These are phyloP conservation scores for Meda fulgida DNA, from an alignment of 2,797 vertebrate species.

Conservation along the genomic window DNA sequence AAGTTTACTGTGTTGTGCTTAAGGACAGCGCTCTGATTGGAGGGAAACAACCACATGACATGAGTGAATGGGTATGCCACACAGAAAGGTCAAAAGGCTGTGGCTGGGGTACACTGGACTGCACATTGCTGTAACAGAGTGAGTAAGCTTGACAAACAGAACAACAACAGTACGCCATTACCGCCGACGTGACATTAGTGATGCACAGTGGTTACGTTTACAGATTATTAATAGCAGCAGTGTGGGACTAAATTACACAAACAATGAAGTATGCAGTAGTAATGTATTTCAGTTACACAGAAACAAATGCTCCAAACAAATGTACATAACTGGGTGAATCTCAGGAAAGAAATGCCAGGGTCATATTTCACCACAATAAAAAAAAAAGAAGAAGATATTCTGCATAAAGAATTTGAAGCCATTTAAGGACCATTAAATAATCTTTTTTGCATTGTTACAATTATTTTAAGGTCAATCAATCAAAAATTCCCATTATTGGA, in stretches of 20 bases:
- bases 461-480: neutral
- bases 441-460: neutral
- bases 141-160: constrained; percentile 80
- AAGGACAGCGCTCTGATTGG: constrained; percentile 99
- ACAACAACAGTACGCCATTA: constrained; percentile 70
- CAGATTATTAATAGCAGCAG: constrained; percentile 47
- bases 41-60: constrained; percentile 99
- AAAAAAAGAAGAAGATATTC: neutral
- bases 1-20: constrained; percentile 99
- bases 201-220: constrained; percentile 63
- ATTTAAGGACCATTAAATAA: neutral
- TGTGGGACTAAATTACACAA: constrained; percentile 43
- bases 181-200: constrained; percentile 73
- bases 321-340: constrained; percentile 4
- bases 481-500: neutral
- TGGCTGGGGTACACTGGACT: constrained; percentile 66
- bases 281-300: constrained; percentile 35
- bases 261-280: constrained; percentile 33
- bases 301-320: constrained; percentile 35
- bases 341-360: constrained; percentile 25
- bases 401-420: neutral
- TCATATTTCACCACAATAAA: neutral
- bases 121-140: constrained; percentile 75
- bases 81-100: constrained; percentile 63
- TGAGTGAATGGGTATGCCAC: constrained; percentile 74